phyloP scores from a whole-genome alignment of 2,888 invertebrate species.

The Margaritifera margaritifera region DNA sequence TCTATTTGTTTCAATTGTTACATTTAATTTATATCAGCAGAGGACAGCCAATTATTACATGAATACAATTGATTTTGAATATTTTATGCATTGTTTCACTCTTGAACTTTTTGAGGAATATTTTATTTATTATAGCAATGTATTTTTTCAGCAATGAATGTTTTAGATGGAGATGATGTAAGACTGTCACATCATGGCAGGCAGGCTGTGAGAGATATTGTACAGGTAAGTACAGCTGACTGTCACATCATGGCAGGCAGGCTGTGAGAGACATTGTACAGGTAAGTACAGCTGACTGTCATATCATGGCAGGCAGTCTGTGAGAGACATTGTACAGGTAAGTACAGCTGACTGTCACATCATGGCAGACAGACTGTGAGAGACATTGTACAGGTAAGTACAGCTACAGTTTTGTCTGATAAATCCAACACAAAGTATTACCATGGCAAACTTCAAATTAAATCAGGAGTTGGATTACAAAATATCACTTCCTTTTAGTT shows the following conservation, averaged over 20 bases:
- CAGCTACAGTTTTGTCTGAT: background rate
- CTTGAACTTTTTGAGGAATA: background rate
- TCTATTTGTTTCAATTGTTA: too few relatives aligned
- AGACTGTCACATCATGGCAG: constrained; percentile 58
- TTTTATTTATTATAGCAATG: background rate
- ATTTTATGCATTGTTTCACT: too few relatives aligned
- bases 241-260: constrained; percentile 14
- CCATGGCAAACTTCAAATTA: too few relatives aligned
- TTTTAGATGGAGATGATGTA: constrained; percentile 68
- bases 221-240: constrained; percentile 52
- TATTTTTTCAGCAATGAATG: constrained; percentile 63
- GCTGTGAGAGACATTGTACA: constrained; percentile 70
- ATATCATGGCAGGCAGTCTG: constrained; percentile 58
- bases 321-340: too few relatives aligned
- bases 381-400: background rate
- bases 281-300: constrained; percentile 51
- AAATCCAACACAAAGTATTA: too few relatives aligned
- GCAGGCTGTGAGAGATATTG: constrained; percentile 67
- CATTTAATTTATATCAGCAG: too few relatives aligned
- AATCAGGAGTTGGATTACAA: too few relatives aligned
- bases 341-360: too few relatives aligned
- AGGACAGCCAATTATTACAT: too few relatives aligned
- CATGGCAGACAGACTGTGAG: background rate
- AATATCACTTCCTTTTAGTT: too few relatives aligned
- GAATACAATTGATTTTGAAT: too few relatives aligned